Conservation (phyloP, 2,797 vertebrate genomes). For the Lithobates pipiens region DNA sequence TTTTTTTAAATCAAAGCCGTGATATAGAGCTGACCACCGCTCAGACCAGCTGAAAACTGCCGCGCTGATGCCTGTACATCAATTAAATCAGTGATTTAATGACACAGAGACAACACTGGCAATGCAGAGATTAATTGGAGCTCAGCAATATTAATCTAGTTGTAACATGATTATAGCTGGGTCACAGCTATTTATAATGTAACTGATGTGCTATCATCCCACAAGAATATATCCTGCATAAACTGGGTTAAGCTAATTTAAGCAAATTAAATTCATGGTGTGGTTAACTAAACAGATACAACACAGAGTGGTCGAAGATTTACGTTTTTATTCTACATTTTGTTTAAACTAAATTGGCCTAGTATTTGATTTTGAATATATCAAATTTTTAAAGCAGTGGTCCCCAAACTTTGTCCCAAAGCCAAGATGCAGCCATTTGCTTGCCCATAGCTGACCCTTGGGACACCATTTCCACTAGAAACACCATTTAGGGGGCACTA, state of each 20-base stretch:
- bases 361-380: too few species aligned
- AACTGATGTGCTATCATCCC: background rate
- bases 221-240: background rate
- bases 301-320: too few species aligned
- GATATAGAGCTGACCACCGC: constrained; percentile 21
- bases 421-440: too few species aligned
- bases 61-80: background rate
- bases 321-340: too few species aligned
- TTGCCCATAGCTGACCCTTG: too few species aligned
- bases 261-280: constrained; percentile 15
- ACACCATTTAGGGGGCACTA: too few species aligned
- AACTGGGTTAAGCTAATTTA: constrained; percentile 38
- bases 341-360: too few species aligned
- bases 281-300: too few species aligned
- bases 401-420: too few species aligned
- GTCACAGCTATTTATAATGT: constrained; percentile 23
- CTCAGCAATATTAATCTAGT: constrained; percentile 15
- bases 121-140: constrained; percentile 5
- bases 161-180: background rate
- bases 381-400: too few species aligned
- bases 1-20: background rate
- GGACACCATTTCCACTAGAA: too few species aligned
- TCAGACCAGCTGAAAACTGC: background rate
- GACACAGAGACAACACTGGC: background rate
- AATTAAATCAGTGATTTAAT: constrained; percentile 16